These are phyloP conservation scores for Thunnus maccoyii DNA, from an alignment of 2,113 vertebrate species.

Conservation along the genomic window DNA sequence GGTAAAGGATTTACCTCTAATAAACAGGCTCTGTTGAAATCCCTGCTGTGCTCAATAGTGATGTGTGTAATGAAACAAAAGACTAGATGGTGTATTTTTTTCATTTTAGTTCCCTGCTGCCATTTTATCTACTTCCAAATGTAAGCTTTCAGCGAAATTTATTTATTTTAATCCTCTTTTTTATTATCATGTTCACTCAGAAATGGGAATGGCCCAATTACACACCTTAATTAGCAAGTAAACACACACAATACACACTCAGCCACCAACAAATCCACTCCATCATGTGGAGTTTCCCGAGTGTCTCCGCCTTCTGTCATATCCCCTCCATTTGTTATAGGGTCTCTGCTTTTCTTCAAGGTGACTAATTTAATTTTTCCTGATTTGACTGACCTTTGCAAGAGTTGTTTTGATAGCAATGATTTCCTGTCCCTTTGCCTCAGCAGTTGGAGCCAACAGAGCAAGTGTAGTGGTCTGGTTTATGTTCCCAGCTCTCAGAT, in stretches of 20 bases:
- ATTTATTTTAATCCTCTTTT: conserved; percentile 54
- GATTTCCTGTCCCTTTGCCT: conserved; percentile 95
- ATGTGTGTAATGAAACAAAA: conserved; percentile 12
- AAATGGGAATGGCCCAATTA: conserved; percentile 47
- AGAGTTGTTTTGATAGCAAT: conserved; percentile 91
- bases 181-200: conserved; percentile 55
- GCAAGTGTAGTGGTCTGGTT: conserved; percentile 78
- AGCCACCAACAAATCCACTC: conserved; percentile 25
- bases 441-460: conserved; percentile 83
- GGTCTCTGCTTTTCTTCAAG: conserved; percentile 83
- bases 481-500: conserved; percentile 78
- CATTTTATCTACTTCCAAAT: conserved; percentile 13
- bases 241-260: conserved; percentile 21
- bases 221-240: conserved; percentile 47
- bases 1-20: conserved; percentile 2
- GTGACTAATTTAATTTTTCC: conserved; percentile 93
- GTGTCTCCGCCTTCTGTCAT: conserved; percentile 1
- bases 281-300: conserved; percentile 3
- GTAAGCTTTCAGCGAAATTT: conserved; percentile 18
- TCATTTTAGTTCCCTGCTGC: background rate
- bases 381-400: conserved; percentile 93
- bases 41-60: background rate
- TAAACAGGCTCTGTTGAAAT: background rate
- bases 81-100: conserved; percentile 3
- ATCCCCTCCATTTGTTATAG: conserved; percentile 35